phyloP scores from a whole-genome alignment of 2,113 vertebrate genomes.

The Hippolais icterina region DNA sequence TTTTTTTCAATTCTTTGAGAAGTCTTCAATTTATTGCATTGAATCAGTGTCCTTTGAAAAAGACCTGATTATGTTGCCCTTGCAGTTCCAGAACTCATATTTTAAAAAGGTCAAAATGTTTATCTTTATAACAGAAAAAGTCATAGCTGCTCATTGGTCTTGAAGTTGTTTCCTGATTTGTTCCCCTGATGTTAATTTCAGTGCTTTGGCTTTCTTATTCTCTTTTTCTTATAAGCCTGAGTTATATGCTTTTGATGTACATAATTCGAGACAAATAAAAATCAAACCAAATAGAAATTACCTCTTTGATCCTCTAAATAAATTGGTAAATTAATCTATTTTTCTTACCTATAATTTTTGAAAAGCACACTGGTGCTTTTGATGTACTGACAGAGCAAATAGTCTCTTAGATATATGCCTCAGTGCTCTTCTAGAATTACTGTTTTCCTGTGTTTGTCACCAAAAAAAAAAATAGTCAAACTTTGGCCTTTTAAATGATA shows the following conservation, averaged over 20 bases:
- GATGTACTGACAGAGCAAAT: neutral
- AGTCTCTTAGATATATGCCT: neutral
- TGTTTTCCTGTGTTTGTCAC: neutral
- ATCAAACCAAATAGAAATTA: conserved; percentile 13
- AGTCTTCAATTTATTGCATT: conserved; percentile 50
- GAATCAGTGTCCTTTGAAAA: conserved; percentile 54
- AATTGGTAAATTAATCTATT: neutral
- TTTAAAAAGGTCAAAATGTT: conserved; percentile 68
- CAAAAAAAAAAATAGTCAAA: neutral
- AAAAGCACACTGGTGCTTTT: neutral
- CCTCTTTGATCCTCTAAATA: conserved; percentile 12
- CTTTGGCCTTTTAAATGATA: neutral
- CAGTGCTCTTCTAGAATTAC: neutral
- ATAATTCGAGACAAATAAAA: conserved; percentile 45
- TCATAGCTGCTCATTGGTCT: conserved; percentile 33
- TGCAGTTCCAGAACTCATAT: conserved; percentile 40
- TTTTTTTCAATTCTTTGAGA: conserved; percentile 24
- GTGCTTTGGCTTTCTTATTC: neutral
- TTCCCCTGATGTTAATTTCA: conserved; percentile 10
- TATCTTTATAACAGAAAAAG: conserved; percentile 52
- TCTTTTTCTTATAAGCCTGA: neutral
- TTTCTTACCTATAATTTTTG: neutral
- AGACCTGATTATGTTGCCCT: conserved; percentile 40
- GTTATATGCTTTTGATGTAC: neutral
- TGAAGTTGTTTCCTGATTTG: conserved; percentile 44